Evolutionary conservation across 2,113 vertebrate species (phyloP).

Genomic region (Mustela lutreola): DNA sequence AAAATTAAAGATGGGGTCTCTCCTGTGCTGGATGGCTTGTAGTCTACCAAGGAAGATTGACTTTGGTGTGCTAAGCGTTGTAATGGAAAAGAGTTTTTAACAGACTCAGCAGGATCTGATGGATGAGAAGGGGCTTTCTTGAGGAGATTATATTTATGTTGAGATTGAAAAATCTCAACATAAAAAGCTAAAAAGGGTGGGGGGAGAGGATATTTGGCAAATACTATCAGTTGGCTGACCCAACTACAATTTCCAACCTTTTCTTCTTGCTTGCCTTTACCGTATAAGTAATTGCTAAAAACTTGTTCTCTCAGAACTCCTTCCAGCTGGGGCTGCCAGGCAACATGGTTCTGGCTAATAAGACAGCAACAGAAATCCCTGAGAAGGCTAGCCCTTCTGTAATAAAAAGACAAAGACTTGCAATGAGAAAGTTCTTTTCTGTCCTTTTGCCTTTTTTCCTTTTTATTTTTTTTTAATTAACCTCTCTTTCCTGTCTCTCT

Average conservation of each 20-base stretch:
- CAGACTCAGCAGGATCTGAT: background rate
- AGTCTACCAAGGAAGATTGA: background rate
- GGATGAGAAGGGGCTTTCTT: background rate
- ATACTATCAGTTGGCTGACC: background rate
- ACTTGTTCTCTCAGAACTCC: background rate
- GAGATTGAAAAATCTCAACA: background rate
- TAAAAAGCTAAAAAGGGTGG: background rate
- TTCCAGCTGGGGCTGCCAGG: background rate
- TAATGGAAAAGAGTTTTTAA: background rate
- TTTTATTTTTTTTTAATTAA: background rate
- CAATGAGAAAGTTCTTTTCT: background rate
- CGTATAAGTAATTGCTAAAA: background rate
- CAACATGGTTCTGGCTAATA: background rate
- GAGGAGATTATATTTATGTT: background rate
- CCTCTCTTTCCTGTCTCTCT: background rate
- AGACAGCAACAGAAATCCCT: background rate
- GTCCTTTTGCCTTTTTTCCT: background rate
- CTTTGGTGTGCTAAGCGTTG: background rate
- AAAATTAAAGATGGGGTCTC: background rate
- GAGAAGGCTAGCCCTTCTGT: background rate
- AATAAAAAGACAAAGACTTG: background rate
- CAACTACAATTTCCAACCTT: background rate
- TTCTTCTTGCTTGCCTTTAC: background rate
- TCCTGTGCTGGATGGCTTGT: background rate
- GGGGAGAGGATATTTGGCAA: background rate